Evolutionary conservation across 2,888 invertebrate genomes (phyloP).

Genomic region (Bellardia bayeri): DNA sequence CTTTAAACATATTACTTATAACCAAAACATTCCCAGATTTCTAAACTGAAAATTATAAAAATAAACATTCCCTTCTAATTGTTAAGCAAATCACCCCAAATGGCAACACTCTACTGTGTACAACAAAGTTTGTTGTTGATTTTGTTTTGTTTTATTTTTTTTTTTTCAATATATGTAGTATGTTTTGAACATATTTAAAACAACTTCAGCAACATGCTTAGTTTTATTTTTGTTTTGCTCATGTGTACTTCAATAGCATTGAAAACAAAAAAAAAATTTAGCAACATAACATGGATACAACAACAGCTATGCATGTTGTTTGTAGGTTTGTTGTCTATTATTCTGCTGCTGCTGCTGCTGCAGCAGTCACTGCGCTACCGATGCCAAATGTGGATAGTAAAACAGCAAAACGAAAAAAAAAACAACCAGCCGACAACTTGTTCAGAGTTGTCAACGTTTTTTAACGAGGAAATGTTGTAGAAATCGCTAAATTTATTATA

Average conservation of each 20-base stretch:
- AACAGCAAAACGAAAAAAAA: not conserved
- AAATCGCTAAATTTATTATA: slow-evolving; percentile 27
- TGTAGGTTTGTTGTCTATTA: not conserved
- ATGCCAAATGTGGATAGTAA: slow-evolving; percentile 7
- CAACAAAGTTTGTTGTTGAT: not conserved
- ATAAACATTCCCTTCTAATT: no score
- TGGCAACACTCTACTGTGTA: not conserved
- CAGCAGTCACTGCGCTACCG: not conserved
- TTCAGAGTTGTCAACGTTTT: slow-evolving; percentile 11
- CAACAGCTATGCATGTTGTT: not conserved
- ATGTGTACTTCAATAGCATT: slow-evolving; percentile 8
- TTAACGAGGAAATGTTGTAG: not conserved
- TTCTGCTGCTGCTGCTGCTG: not conserved
- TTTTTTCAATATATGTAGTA: not conserved
- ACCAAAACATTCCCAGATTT: no score
- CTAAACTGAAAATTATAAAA: no score
- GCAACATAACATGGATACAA: slow-evolving; percentile 11
- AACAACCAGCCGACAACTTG: not conserved
- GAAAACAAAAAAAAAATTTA: not conserved
- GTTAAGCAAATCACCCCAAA: no score
- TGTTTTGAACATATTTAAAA: not conserved
- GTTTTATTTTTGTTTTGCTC: slow-evolving; percentile 1
- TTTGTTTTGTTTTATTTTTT: not conserved
- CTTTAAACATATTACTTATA: no score
- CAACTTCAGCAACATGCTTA: not conserved